A percentile compares a stretch with the other conserved stretches of the same genome.
These are phyloP conservation scores for Nesometra sesokonis DNA, from an alignment of 35 echinoderm and acorn worm species.

Conservation along the genomic window DNA sequence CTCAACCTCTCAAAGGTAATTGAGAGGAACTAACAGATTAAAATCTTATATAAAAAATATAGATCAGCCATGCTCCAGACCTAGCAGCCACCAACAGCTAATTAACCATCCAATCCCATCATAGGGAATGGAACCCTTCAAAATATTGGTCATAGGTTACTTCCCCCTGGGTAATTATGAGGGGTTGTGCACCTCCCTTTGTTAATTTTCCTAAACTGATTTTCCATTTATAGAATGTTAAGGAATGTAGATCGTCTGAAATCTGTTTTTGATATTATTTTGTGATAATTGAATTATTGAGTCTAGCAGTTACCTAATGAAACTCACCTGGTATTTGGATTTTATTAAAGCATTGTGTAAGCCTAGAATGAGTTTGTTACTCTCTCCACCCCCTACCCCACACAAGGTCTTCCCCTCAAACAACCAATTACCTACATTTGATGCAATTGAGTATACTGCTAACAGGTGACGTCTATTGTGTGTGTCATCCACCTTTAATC, in stretches of 20 bases:
- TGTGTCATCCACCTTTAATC: neutral
- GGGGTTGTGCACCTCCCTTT: neutral
- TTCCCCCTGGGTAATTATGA: neutral
- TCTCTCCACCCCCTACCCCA: neutral
- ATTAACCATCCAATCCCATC: neutral
- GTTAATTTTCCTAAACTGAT: neutral
- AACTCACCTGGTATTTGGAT: neutral
- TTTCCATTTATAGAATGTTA: neutral
- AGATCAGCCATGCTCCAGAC: neutral
- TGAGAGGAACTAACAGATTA: neutral
- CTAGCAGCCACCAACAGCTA: neutral
- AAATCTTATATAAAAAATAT: neutral
- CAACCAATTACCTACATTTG: too few relatives aligned
- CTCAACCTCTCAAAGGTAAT: neutral
- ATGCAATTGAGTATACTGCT: neutral
- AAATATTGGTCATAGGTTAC: neutral
- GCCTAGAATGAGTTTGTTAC: too few relatives aligned
- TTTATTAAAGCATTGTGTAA: neutral
- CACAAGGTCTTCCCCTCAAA: neutral
- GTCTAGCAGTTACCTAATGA: neutral
- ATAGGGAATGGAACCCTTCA: neutral
- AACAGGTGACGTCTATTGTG: neutral
- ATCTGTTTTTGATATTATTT: neutral
- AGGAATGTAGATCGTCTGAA: neutral
- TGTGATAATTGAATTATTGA: neutral